phyloP scores from a whole-genome alignment of 2,113 vertebrate species.

The Phaetusa simplex region DNA sequence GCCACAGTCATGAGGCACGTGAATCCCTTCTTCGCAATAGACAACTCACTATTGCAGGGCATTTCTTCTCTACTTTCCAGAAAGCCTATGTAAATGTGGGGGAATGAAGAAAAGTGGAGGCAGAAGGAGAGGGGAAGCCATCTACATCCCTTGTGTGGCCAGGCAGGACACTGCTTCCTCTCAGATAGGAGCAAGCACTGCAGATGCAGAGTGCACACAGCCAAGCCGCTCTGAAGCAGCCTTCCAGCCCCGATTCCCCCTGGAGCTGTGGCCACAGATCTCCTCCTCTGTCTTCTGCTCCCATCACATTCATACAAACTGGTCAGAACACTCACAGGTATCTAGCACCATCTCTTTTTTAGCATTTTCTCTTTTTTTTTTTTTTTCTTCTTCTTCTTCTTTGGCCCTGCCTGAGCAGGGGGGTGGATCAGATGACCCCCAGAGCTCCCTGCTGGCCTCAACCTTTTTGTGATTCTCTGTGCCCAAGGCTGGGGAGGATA shows the following conservation, averaged over 20 bases:
- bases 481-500: rapidly evolving
- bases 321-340: rapidly evolving
- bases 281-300: not conserved
- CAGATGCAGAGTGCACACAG: rapidly evolving
- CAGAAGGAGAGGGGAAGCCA: not conserved
- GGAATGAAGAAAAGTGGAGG: not conserved
- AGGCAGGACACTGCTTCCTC: not conserved
- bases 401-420: not conserved
- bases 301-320: rapidly evolving
- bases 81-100: not conserved
- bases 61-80: not conserved
- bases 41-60: not conserved
- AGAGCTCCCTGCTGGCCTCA: not conserved
- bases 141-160: rapidly evolving
- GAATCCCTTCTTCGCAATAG: not conserved
- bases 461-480: not conserved
- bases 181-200: not conserved
- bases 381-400: not conserved
- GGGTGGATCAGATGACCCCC: not conserved
- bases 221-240: not conserved
- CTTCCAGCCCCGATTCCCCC: not conserved
- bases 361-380: not conserved
- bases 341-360: not conserved
- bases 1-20: not conserved
- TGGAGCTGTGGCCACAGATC: not conserved